Evolutionary conservation across 2,113 vertebrate species (phyloP).

Genomic region (Mus spicilegus): DNA sequence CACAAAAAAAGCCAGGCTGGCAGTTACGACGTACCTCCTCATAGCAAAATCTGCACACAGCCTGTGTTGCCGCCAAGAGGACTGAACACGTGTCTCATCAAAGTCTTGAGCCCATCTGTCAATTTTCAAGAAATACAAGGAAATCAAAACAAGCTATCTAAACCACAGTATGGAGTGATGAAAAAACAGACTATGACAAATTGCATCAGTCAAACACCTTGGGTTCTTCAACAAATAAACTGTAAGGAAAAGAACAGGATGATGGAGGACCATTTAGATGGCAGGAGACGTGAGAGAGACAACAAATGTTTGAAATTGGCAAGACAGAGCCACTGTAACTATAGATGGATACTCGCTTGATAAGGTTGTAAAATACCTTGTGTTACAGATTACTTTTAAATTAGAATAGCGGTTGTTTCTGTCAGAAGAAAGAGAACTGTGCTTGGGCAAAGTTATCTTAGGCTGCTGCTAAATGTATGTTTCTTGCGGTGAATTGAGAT

Average conservation of each 20-base stretch:
- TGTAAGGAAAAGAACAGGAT: not conserved
- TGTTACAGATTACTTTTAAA: not conserved
- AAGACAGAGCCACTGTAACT: not conserved
- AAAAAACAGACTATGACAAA: not conserved
- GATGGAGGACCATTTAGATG: not conserved
- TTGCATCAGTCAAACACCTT: conserved; percentile 7
- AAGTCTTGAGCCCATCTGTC: not conserved
- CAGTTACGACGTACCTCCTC: not conserved
- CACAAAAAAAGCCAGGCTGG: not conserved
- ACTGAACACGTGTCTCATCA: not conserved
- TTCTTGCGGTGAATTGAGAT: not conserved
- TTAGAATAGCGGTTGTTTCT: not conserved
- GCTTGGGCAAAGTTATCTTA: not conserved
- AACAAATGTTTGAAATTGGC: not conserved
- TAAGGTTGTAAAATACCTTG: not conserved
- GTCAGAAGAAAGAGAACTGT: not conserved
- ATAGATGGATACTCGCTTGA: not conserved
- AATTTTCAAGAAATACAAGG: conserved; percentile 33
- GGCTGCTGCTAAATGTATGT: not conserved
- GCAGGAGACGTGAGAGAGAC: not conserved
- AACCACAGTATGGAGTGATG: not conserved
- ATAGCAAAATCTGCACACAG: not conserved
- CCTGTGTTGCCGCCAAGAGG: not conserved
- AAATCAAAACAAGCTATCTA: not conserved
- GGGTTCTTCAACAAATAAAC: conserved; percentile 11